Percentiles rank a stretch among this genome's conserved stretches.
These are phyloP conservation scores for Calidris pygmaea DNA, from an alignment of 2,113 vertebrate genomes.

Conservation along the genomic window DNA sequence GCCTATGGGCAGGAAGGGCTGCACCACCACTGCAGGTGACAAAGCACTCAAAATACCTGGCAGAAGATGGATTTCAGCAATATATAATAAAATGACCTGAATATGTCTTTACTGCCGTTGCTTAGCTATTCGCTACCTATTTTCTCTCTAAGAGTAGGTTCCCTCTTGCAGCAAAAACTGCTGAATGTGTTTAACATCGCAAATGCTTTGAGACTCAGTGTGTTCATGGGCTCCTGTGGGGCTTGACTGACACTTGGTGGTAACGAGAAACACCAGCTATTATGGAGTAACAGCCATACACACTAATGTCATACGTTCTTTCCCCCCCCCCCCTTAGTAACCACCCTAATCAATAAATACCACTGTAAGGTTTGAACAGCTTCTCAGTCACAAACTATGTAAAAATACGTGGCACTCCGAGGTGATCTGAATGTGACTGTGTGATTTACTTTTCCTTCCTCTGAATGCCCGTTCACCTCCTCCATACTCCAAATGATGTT, in stretches of 20 bases:
- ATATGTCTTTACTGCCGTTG: background rate
- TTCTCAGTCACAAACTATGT: background rate
- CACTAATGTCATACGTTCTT: rapidly evolving
- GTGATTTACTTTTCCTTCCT: background rate
- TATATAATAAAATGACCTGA: background rate
- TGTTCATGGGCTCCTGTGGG: background rate
- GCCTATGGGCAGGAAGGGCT: background rate
- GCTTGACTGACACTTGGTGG: background rate
- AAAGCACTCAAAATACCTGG: background rate
- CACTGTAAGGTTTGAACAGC: background rate
- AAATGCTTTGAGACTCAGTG: background rate
- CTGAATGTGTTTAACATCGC: background rate
- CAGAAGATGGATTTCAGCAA: background rate
- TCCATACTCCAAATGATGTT: background rate
- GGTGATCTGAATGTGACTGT: background rate
- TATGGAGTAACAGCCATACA: background rate
- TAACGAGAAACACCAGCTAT: background rate
- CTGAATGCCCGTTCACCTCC: background rate
- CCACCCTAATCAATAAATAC: background rate
- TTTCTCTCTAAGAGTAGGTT: background rate
- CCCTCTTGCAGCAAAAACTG: background rate
- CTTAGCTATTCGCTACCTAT: background rate
- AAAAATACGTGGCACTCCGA: background rate
- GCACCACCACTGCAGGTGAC: background rate
- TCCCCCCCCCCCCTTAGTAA: background rate